Percentiles rank a stretch among this genome's conserved stretches.
phyloP scores from a whole-genome alignment of 2,113 vertebrate species.

The Speoplatyrhinus poulsoni region DNA sequence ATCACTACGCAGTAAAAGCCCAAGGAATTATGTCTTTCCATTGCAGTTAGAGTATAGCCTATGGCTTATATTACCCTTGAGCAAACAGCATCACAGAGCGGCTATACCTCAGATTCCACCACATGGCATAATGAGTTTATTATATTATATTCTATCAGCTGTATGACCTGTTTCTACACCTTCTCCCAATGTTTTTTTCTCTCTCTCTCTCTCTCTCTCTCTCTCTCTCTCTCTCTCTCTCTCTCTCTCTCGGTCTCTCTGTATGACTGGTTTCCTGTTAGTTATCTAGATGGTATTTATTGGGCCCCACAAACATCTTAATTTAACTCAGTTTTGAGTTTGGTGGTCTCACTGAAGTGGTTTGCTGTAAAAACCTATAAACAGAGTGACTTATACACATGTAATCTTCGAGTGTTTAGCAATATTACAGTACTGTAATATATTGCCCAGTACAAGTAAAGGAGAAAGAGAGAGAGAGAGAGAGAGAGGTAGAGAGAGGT shows the following conservation, averaged over 20 bases:
- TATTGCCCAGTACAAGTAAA: background rate
- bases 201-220: background rate
- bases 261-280: conserved; percentile 46
- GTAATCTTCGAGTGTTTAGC: background rate
- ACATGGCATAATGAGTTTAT: background rate
- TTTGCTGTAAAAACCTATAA: background rate
- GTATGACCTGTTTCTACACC: background rate
- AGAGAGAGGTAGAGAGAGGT: no score
- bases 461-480: no score
- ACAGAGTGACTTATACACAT: background rate
- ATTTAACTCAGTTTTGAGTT: conserved; percentile 18
- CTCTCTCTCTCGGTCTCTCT: background rate
- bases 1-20: conserved; percentile 9
- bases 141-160: background rate
- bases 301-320: conserved; percentile 52
- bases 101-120: background rate
- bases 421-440: background rate
- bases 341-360: conserved; percentile 13
- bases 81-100: background rate
- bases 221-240: background rate
- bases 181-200: background rate
- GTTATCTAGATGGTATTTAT: conserved; percentile 51
- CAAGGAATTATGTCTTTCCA: background rate
- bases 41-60: conserved; percentile 8
- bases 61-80: background rate